These are phyloP conservation scores for Megaceryle torquata DNA, from an alignment of 2,113 vertebrate species.

Conservation along the genomic window DNA sequence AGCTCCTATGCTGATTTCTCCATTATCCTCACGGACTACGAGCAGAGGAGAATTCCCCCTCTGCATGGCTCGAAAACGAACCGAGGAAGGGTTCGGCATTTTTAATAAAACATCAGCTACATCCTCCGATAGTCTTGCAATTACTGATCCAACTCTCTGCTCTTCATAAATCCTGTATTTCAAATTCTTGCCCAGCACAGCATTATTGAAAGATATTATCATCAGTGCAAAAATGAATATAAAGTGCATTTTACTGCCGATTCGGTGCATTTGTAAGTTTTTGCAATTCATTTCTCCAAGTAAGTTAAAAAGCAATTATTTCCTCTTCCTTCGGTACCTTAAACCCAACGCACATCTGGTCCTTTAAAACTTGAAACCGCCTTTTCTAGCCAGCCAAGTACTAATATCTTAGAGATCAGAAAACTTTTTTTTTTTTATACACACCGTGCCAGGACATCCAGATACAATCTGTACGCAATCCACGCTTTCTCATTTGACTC, in stretches of 20 bases:
- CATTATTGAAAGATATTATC: constrained; percentile 45
- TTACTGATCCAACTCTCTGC: constrained; percentile 89
- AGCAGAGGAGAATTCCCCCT: constrained; percentile 83
- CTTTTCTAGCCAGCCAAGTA: constrained; percentile 12
- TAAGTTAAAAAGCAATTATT: constrained; percentile 44
- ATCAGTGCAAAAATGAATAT: constrained; percentile 66
- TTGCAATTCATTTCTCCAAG: constrained; percentile 28
- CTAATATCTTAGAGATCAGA: neutral
- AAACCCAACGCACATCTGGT: constrained; percentile 52
- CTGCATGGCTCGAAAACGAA: constrained; percentile 94
- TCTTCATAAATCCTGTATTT: constrained; percentile 97
- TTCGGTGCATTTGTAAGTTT: constrained; percentile 20
- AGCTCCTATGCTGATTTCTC: constrained; percentile 90
- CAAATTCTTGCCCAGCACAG: constrained; percentile 81
- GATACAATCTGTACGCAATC: neutral
- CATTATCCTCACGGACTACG: constrained; percentile 88
- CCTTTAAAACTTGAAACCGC: constrained; percentile 12
- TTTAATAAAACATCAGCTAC: constrained; percentile 84
- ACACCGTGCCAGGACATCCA: constrained; percentile 61
- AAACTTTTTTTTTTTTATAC: neutral
- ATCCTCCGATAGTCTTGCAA: constrained; percentile 89
- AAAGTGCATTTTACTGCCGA: constrained; percentile 71
- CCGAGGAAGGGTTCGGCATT: constrained; percentile 82
- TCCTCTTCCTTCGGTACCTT: constrained; percentile 43
- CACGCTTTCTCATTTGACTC: neutral